Percentiles rank a stretch among this genome's conserved stretches.
Evolutionary conservation across 1,140 invertebrate species (phyloP).

Genomic region (Drosophila sechellia): DNA sequence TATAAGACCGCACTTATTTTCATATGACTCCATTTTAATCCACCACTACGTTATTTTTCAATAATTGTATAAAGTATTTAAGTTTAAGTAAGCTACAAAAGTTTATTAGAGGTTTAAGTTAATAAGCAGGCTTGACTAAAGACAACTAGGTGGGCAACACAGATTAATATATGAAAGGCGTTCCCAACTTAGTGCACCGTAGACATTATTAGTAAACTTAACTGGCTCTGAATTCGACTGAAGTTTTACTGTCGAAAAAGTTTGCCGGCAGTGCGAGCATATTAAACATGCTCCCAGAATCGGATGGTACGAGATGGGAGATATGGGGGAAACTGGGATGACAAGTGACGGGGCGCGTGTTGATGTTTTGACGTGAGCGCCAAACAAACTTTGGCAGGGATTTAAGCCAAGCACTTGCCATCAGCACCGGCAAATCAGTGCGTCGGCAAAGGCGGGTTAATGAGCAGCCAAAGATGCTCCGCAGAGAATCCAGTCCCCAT

Average conservation of each 20-base stretch:
- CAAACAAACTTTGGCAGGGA: constrained; percentile 61
- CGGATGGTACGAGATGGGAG: background rate
- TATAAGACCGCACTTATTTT: background rate
- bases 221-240: constrained; percentile 46
- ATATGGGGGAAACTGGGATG: constrained; percentile 18
- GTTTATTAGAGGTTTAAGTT: background rate
- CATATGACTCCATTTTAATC: background rate
- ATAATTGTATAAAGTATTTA: background rate
- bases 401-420: constrained; percentile 61
- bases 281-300: constrained; percentile 64
- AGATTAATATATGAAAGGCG: constrained; percentile 28
- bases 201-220: constrained; percentile 81
- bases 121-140: background rate
- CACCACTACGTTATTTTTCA: background rate
- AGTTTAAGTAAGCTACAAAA: background rate
- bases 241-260: constrained; percentile 70
- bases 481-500: background rate
- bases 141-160: background rate
- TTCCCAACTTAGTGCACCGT: constrained; percentile 28
- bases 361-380: constrained; percentile 80
- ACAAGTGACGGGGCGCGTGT: constrained; percentile 64
- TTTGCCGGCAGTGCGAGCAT: constrained; percentile 72
- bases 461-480: constrained; percentile 56
- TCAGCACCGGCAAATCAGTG: constrained; percentile 65
- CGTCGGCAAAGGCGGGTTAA: constrained; percentile 61